Evolutionary conservation across 2,113 vertebrate genomes (phyloP).

Genomic region (Hyperopisus bebe): DNA sequence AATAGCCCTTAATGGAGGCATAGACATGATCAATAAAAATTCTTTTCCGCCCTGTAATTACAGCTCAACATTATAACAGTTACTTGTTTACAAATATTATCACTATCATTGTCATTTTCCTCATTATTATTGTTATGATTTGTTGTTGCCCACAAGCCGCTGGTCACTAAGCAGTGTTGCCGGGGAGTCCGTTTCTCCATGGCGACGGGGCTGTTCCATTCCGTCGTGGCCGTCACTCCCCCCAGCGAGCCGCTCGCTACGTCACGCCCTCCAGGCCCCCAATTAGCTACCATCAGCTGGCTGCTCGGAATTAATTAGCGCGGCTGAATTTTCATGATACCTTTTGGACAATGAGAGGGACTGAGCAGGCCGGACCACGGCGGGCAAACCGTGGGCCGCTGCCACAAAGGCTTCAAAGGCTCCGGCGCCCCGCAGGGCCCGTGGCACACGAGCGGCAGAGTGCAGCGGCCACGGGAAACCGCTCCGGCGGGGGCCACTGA

Average conservation of each 20-base stretch:
- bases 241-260: background rate
- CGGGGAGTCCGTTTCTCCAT: background rate
- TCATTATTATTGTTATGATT: background rate
- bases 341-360: conserved; percentile 8
- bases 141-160: background rate
- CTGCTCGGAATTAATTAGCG: conserved; percentile 2
- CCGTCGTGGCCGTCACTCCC: background rate
- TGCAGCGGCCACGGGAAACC: background rate
- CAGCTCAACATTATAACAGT: background rate
- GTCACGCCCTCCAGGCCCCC: background rate
- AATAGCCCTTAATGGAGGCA: background rate
- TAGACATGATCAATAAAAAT: background rate
- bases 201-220: background rate
- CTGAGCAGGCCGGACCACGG: conserved; percentile 15
- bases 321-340: conserved; percentile 25
- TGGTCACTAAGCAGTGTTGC: background rate
- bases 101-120: background rate
- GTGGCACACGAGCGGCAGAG: background rate
- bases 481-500: background rate
- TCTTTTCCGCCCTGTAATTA: background rate
- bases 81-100: background rate
- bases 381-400: background rate
- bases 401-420: conserved; percentile 33
- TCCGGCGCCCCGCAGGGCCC: background rate
- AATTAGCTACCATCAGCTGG: conserved; percentile 13